Evolutionary conservation across 2,888 invertebrate species (phyloP).

Genomic region (Sinelater perroti): DNA sequence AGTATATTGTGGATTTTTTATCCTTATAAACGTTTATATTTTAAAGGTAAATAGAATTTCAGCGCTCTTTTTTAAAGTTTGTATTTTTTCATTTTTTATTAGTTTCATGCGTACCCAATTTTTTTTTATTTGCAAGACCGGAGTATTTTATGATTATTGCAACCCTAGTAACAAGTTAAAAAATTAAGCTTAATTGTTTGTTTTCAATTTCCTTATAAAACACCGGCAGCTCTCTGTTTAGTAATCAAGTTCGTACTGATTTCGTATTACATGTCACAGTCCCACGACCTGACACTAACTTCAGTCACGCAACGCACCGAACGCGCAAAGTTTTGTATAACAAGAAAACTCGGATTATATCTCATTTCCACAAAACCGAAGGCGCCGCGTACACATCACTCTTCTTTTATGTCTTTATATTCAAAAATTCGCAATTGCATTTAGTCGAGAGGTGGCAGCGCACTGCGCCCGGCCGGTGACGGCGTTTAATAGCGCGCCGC

Average conservation of each 20-base stretch:
- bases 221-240: too few species aligned
- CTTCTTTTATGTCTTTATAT: constrained; percentile 20
- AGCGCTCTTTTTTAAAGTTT: too few species aligned
- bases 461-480: constrained; percentile 43
- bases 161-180: too few species aligned
- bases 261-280: constrained; percentile 19
- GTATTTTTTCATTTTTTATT: too few species aligned
- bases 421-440: constrained; percentile 22
- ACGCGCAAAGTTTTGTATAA: constrained; percentile 16
- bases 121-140: too few species aligned
- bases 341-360: constrained; percentile 20
- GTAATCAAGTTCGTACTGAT: constrained; percentile 3
- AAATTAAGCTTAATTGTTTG: too few species aligned
- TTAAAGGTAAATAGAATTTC: too few species aligned
- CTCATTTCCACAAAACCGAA: constrained; percentile 18
- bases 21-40: too few species aligned
- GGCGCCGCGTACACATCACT: constrained; percentile 7
- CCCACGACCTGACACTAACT: constrained; percentile 13
- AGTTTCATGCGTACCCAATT: too few species aligned
- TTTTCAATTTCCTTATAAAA: too few species aligned
- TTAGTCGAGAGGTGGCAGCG: constrained; percentile 17
- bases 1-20: too few species aligned
- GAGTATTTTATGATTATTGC: too few species aligned
- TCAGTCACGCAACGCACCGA: constrained; percentile 19
- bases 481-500: constrained; percentile 46